phyloP scores from a whole-genome alignment of 1,140 invertebrate species.

The Micrasema longulum region DNA sequence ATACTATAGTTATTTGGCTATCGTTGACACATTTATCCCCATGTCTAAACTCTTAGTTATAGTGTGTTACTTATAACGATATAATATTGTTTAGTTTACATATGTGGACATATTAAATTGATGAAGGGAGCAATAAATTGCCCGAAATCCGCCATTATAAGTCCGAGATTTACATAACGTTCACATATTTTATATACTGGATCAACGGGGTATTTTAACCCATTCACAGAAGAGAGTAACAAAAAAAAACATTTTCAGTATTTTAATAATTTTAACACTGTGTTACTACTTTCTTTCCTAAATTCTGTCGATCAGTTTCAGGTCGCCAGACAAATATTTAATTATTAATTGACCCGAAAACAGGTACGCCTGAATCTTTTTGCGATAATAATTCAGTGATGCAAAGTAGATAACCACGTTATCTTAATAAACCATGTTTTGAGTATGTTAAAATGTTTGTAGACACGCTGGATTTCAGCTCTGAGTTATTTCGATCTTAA shows the following conservation, averaged over 20 bases:
- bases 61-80: constrained; percentile 18
- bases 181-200: constrained; percentile 23
- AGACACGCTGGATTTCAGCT: too few species aligned
- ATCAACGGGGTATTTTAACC: not conserved
- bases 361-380: not conserved
- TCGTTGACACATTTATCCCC: too few species aligned
- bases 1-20: too few species aligned
- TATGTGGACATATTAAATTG: constrained; percentile 27
- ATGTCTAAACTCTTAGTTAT: not conserved
- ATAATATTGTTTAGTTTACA: constrained; percentile 10
- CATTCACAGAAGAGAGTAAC: too few species aligned
- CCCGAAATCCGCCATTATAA: constrained; percentile 13
- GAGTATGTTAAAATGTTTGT: too few species aligned
- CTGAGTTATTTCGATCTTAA: too few species aligned
- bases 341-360: not conserved
- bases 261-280: not conserved
- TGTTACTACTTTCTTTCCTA: not conserved
- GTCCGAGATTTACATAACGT: constrained; percentile 23
- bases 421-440: too few species aligned
- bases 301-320: not conserved
- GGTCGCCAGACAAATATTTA: not conserved
- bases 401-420: too few species aligned
- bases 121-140: constrained; percentile 15
- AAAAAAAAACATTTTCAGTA: too few species aligned
- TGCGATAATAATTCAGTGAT: too few species aligned